These are phyloP conservation scores for Drosophila setosimentum DNA, from an alignment of 2,888 invertebrate genomes.

Conservation along the genomic window DNA sequence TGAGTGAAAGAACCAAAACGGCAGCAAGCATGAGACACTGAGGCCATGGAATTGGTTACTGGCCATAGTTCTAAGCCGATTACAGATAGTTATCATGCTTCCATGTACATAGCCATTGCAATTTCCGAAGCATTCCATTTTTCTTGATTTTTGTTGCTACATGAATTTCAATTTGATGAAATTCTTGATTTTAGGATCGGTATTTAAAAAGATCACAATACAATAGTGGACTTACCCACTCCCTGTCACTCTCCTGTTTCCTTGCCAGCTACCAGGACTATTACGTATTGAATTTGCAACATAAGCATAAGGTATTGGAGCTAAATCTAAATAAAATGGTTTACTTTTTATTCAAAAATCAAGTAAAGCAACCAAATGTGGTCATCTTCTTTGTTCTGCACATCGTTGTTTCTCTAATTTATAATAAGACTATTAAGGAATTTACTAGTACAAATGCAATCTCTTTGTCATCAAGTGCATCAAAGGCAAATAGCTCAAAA, in stretches of 20 bases:
- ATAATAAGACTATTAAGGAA: neutral
- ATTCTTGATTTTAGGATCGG: constrained; percentile 27
- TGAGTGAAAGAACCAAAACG: neutral
- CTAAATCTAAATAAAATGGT: no score
- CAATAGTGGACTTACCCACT: constrained; percentile 3
- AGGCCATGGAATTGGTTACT: neutral
- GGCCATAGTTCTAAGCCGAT: constrained; percentile 8
- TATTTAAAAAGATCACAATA: constrained; percentile 44
- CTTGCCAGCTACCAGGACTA: neutral
- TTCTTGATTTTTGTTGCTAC: neutral
- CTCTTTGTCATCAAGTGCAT: neutral
- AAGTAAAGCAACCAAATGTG: neutral
- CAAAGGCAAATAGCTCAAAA: neutral
- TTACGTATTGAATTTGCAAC: neutral
- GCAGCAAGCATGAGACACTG: neutral
- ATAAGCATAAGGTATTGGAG: no score
- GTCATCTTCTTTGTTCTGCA: neutral
- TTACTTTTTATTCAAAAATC: no score
- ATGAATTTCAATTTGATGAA: constrained; percentile 37
- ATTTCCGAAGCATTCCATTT: constrained; percentile 10
- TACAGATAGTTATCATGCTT: constrained; percentile 11
- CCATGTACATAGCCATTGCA: constrained; percentile 16
- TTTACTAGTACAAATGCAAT: neutral
- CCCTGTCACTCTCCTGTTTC: neutral
- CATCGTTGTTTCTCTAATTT: neutral